Evolutionary conservation across 2,888 invertebrate species (phyloP), one percentile per base, ranked within the genome.

Genomic region (Macrophya alboannulata): DNA sequence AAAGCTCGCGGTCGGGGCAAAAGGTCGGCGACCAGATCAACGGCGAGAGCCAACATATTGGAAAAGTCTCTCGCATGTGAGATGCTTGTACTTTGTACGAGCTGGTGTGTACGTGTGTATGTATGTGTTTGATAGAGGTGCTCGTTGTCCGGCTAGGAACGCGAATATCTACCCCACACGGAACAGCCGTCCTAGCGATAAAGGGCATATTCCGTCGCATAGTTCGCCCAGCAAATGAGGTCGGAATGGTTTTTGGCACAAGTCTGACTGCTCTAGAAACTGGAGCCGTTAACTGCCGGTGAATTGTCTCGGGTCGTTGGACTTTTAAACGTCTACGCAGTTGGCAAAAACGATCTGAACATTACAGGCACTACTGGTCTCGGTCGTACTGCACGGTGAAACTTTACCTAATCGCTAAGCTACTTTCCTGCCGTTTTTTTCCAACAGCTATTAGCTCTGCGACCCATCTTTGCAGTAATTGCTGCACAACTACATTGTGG

Each of bases 221-320:
- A 83, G 68, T 83, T 83, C 68, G 83, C 83, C 68, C 48, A 37
- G 83, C n/a, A 83, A 83, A 83, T 83, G 83, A 83, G 83, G 45
- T 68, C 48, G 68, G 65, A 83, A 83, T 83, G 83, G 83, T 83
- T 83, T 83, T 83, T 83, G 83, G 83, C 83, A 83, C 83, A 81
- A 81, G 81, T 81, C 51, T 48, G 25, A 51, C 77, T 40, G 43
- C 37, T 43, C 81, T 21, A n/a, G 55, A 25, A 43, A n/a, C 43
- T 43, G n/a, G 37, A 81, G 81, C 68, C 68, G 48, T 71, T 83
- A 83, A 68, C 83, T 68, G 48, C 48, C 62, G 25, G 21, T 81
- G 62, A 40, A 62, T 81, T 81, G 81, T 81, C 81, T 43, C 21
- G 81, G 81, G 81, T 81, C 81, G 62, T 81, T 81, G 81, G 81